phyloP scores from a whole-genome alignment of 1,140 invertebrate species.

The Halesus radiatus region DNA sequence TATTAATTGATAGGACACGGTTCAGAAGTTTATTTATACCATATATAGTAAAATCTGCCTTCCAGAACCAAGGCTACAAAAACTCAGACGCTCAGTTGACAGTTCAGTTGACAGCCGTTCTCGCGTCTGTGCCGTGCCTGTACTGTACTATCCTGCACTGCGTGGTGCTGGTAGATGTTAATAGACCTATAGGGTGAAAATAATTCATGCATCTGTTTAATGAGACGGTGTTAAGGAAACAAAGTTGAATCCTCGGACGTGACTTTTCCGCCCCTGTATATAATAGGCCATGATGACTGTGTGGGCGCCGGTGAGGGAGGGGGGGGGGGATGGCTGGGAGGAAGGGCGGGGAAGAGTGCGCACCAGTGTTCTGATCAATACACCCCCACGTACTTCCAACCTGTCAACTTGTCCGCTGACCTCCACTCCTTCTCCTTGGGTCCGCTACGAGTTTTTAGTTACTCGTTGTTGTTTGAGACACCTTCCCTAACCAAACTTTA shows the following conservation, averaged over 20 bases:
- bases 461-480: background rate
- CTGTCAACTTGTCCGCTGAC: slow-evolving; percentile 49
- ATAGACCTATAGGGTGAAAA: too few relatives aligned
- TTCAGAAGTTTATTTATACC: too few relatives aligned
- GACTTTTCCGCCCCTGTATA: slow-evolving; percentile 30
- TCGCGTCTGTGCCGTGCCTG: too few relatives aligned
- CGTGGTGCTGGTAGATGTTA: too few relatives aligned
- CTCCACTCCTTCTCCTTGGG: slow-evolving; percentile 19
- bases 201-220: background rate
- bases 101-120: too few relatives aligned
- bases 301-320: background rate
- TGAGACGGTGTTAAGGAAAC: background rate
- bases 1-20: too few relatives aligned
- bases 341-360: background rate
- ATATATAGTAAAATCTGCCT: too few relatives aligned
- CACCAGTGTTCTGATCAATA: slow-evolving; percentile 40
- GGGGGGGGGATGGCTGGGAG: background rate
- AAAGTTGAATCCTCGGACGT: slow-evolving; percentile 24
- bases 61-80: too few relatives aligned
- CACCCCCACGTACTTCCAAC: slow-evolving; percentile 23
- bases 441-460: slow-evolving; percentile 8
- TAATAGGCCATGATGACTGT: slow-evolving; percentile 44
- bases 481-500: background rate
- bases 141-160: too few relatives aligned
- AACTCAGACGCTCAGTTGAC: too few relatives aligned